phyloP scores from a whole-genome alignment of 2,113 vertebrate species.

The Anhinga anhinga region DNA sequence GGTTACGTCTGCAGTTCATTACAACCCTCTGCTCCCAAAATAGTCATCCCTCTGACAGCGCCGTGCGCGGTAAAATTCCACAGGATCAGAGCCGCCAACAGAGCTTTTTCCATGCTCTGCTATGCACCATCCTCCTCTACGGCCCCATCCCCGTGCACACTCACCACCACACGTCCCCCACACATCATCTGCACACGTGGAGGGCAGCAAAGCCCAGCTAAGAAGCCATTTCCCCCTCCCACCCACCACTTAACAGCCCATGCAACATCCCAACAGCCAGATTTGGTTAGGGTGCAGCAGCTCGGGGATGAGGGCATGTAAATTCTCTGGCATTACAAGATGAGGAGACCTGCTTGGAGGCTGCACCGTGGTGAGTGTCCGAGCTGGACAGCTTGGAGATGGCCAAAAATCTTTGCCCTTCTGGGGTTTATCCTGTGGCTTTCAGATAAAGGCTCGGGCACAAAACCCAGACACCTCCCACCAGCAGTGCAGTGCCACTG shows the following conservation, averaged over 20 bases:
- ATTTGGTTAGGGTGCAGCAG: not conserved
- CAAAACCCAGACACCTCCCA: not conserved
- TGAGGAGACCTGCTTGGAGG: not conserved
- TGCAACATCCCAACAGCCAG: accelerated
- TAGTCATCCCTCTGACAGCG: not conserved
- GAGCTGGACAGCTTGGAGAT: not conserved
- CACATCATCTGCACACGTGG: accelerated
- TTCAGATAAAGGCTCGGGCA: not conserved
- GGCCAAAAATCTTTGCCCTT: not conserved
- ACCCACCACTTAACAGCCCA: too few relatives aligned
- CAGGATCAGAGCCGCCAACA: accelerated
- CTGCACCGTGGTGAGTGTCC: not conserved
- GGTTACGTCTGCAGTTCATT: not conserved
- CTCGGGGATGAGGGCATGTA: accelerated
- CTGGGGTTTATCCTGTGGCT: not conserved
- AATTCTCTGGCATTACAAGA: not conserved
- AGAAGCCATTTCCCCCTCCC: not conserved
- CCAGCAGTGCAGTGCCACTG: not conserved
- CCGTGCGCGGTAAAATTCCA: not conserved
- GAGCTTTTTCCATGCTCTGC: not conserved
- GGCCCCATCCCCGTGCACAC: accelerated
- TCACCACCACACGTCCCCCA: accelerated
- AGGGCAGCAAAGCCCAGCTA: not conserved
- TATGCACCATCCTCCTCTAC: not conserved
- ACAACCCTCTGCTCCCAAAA: not conserved